Percentiles rank a stretch among this genome's conserved stretches.
Evolutionary conservation across 64 coral and sea anemone genomes (phyloP).

Genomic region (Pocillopora damicornis): DNA sequence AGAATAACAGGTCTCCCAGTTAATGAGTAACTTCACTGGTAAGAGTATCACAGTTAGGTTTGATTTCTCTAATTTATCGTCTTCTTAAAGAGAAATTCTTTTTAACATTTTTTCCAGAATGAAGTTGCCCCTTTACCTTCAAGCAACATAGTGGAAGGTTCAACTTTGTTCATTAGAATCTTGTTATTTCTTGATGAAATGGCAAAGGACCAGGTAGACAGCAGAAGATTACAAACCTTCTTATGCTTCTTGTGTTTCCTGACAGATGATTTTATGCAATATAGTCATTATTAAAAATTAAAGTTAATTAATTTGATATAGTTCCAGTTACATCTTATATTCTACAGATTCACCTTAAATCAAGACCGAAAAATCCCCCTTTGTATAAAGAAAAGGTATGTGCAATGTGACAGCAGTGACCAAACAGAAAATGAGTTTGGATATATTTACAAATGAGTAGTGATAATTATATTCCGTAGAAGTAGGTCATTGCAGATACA

Average conservation of each 20-base stretch:
- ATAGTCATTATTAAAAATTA: no score
- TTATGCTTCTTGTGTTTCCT: not conserved
- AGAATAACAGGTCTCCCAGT: not conserved
- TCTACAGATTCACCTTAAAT: conserved; percentile 30
- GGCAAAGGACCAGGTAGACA: conserved; percentile 91
- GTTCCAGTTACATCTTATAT: not conserved
- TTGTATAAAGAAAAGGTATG: conserved; percentile 29
- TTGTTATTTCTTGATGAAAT: conserved; percentile 89
- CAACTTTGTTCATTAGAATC: conserved; percentile 81
- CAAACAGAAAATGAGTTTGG: not conserved
- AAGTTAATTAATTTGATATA: not conserved
- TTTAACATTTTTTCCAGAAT: conserved; percentile 45
- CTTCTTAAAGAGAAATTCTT: not conserved
- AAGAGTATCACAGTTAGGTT: not conserved
- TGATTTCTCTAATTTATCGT: not conserved
- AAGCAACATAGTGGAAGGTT: conserved; percentile 54
- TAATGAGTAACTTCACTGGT: not conserved
- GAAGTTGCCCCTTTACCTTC: conserved; percentile 60
- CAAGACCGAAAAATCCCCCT: conserved; percentile 22
- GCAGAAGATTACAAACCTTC: not conserved
- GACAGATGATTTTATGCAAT: not conserved
- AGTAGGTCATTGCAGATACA: not conserved
- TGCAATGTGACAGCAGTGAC: not conserved
- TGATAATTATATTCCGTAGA: not conserved
- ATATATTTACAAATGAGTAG: not conserved